Conservation (phyloP, 2,888 invertebrate species). For the Omphaloscelis lunosa region DNA sequence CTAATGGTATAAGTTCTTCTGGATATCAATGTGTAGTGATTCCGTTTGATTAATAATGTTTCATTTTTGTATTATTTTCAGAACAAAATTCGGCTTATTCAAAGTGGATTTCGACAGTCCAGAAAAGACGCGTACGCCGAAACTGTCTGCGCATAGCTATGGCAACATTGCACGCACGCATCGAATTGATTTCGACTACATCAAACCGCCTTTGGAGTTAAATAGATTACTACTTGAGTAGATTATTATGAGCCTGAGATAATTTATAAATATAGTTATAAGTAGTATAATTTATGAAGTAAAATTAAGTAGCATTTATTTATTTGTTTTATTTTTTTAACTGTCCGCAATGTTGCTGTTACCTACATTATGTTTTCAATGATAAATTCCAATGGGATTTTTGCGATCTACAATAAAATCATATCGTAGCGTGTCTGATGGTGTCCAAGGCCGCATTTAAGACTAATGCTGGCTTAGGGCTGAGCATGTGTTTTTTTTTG, state of each 20-base stretch:
- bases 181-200: constrained; percentile 82
- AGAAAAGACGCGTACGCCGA: constrained; percentile 83
- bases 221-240: constrained; percentile 47
- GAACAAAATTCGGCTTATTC: constrained; percentile 87
- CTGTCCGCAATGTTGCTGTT: background rate
- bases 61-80: constrained; percentile 69
- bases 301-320: background rate
- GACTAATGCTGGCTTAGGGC: too few relatives aligned
- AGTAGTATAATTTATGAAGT: constrained; percentile 59
- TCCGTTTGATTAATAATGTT: background rate
- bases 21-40: background rate
- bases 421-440: too few relatives aligned
- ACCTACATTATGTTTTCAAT: background rate
- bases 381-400: background rate
- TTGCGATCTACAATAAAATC: too few relatives aligned
- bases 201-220: constrained; percentile 65
- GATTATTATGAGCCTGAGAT: constrained; percentile 41
- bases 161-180: constrained; percentile 82
- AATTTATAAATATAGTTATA: constrained; percentile 28
- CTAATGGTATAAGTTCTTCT: background rate
- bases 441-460: too few relatives aligned
- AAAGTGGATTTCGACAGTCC: constrained; percentile 86
- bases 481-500: too few relatives aligned
- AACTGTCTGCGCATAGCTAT: constrained; percentile 85
- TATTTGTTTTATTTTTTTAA: constrained; percentile 18